These are phyloP conservation scores for Sitophilus oryzae DNA, from an alignment of 1,140 invertebrate genomes.

Conservation along the genomic window DNA sequence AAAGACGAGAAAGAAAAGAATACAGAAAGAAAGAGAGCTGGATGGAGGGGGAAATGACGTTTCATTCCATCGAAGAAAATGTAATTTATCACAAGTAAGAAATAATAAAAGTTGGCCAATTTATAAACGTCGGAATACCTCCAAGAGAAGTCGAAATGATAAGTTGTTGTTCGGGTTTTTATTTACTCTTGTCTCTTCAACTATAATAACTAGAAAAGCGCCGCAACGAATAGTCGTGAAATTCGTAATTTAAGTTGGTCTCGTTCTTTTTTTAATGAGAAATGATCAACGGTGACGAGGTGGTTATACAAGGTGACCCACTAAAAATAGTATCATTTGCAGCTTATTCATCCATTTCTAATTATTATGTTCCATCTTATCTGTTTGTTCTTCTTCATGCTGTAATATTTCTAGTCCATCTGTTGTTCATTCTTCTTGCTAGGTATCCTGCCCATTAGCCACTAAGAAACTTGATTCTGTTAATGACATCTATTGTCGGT, in stretches of 20 bases:
- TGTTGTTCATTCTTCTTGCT: too few species aligned
- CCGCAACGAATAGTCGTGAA: constrained; percentile 6
- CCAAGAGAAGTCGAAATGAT: constrained; percentile 24
- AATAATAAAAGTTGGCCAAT: constrained; percentile 24
- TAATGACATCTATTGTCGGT: too few species aligned
- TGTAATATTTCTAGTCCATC: too few species aligned
- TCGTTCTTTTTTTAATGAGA: neutral
- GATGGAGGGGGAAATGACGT: neutral
- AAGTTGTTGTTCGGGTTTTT: constrained; percentile 22
- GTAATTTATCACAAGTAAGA: constrained; percentile 23
- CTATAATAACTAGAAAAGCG: constrained; percentile 1
- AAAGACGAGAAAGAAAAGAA: too few species aligned
- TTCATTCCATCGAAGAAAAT: constrained; percentile 16
- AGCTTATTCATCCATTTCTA: too few species aligned
- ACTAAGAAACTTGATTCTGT: too few species aligned
- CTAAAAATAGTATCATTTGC: too few species aligned
- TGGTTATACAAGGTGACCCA: too few species aligned
- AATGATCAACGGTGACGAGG: too few species aligned
- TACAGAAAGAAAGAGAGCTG: constrained; percentile 6
- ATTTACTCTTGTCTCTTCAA: constrained; percentile 17
- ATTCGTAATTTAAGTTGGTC: constrained; percentile 5
- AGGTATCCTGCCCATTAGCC: too few species aligned
- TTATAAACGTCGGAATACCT: constrained; percentile 25
- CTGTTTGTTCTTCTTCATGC: too few species aligned
- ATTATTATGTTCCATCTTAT: too few species aligned